Evolutionary conservation across 1,140 invertebrate genomes (phyloP).

Genomic region (Dinoponera quadriceps): DNA sequence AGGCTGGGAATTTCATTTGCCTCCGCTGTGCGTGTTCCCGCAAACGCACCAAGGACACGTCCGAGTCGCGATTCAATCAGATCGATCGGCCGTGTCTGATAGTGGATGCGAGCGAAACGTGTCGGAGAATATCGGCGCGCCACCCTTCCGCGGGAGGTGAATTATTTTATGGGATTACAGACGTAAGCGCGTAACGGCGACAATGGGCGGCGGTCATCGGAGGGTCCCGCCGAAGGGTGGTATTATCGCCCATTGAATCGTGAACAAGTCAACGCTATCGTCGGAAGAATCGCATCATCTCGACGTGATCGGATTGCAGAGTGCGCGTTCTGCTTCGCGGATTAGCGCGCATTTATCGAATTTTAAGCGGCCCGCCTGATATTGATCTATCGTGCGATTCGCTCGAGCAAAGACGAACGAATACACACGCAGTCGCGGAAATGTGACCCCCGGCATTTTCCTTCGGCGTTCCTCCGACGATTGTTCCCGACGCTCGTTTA

Average conservation of each 20-base stretch:
- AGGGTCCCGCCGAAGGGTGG: neutral
- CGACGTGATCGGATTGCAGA: conserved; percentile 14
- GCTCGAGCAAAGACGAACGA: neutral
- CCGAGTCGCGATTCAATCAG: conserved; percentile 65
- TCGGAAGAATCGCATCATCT: conserved; percentile 11
- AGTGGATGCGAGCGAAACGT: conserved; percentile 2
- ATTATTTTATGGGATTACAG: conserved; percentile 59
- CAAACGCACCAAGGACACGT: conserved; percentile 66
- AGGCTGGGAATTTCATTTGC: conserved; percentile 73
- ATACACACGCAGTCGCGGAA: neutral
- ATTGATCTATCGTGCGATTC: neutral
- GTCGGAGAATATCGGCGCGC: conserved; percentile 25
- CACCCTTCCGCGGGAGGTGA: neutral
- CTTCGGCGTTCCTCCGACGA: no score
- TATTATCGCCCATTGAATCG: conserved; percentile 32
- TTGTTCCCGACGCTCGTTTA: no score
- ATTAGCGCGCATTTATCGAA: neutral
- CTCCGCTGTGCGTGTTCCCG: conserved; percentile 66
- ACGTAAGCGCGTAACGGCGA: conserved; percentile 24
- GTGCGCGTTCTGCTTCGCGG: neutral
- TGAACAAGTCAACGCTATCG: conserved; percentile 30
- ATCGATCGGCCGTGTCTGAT: conserved; percentile 55
- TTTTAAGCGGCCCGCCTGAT: conserved; percentile 1
- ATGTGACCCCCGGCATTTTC: neutral
- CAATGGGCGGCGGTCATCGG: neutral